Evolutionary conservation across 1,140 invertebrate genomes (phyloP), one percentile per base, ranked within the genome.

Genomic region (Aphelenchoides avenae): DNA sequence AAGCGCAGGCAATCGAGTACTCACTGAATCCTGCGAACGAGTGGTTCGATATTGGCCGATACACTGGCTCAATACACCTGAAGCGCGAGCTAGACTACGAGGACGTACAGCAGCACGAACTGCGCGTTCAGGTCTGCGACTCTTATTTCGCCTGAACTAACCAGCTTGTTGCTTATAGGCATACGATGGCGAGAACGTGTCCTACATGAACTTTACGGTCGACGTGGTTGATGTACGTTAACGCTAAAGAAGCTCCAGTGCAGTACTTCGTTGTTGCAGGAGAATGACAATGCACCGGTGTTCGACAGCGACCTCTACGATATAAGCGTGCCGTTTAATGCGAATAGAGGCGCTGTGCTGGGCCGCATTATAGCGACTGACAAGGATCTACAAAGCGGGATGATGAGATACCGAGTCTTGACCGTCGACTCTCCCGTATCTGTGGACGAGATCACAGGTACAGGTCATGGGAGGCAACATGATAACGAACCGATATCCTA

Each of bases 221-320:
- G 85, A 87, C 62, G 82, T 90, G 3, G 72, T 86, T 0, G 87
- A 89, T 75, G 85, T 88, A 0, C n/a, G n/a, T n/a, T n/a, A n/a
- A n/a, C n/a, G n/a, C n/a, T n/a, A 89, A 91, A 67, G 88, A 91
- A 60, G 89, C 89, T 73, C 81, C 86, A 15, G 86, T 87, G 0
- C 68, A 55, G 5, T 61, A 64, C 66, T 27, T 24, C 18, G 29
- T 42, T 24, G 29, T 79, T 81, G 77, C 64, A 41, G 22, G 62
- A 77, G 49, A 47, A 61, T 56, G 13, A 52, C n/a, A 53, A 18
- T 53, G 2, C 51, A 33, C 66, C 65, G 5, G 46, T 34, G 13
- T 62, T 70, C 33, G n/a, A 34, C 24, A 52, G 24, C 18, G 30
- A 5, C 3, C 7, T 4, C 20, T 18, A 18, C 6, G 43, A 52